Base-by-base conservation (phyloP, 2,113 vertebrate species). In the Campylorhamphus procurvoides region DNA sequence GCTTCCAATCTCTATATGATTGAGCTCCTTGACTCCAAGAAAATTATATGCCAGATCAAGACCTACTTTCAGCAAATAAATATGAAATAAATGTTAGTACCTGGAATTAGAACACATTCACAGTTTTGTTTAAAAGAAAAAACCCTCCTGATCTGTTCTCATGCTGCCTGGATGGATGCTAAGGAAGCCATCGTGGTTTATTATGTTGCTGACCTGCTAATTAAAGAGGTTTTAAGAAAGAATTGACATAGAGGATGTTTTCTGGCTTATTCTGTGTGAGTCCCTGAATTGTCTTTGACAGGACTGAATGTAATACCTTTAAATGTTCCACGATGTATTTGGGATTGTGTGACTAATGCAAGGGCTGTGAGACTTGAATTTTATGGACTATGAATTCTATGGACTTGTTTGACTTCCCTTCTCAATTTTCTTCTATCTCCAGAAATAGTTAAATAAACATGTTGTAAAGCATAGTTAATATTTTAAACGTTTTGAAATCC, bases 161-260 rank as follows among this genome's bases (percentile, higher is more conserved):
- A 15, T 3, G 7, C 5, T 52, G 64, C 8, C 25, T 77, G 60
- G 64, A 64, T 90, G 66, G 72, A 50, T 50, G 35, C 73, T 64
- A 6, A 81, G 76, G 85, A 52, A 94, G 12, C 68, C 22, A 6
- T 27, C 77, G 67, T 37, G 49, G 27, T 52, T 96, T 94, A 24
- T 85, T 47, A 39, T 72, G 50, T 67, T 84, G 31, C 75, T 96
- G 92, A 74, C 44, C 59, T 90, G 72, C 29, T 93, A 90, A 94
- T 93, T 94, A 78, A 90, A 81, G 62, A 92, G 64, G 22, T 40
- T 68, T 64, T 80, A 44, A 69, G 72, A 52, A 81, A 77, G 44
- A 53, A 47, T n/a, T 75, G 73, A 33, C 40, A 27, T 12, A 60
- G 52, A 71, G 12, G 25, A 40, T 93, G 33, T 66, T 85, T 62